Conservation (phyloP, 2,797 vertebrate species). For the Anabacerthia variegaticeps region DNA sequence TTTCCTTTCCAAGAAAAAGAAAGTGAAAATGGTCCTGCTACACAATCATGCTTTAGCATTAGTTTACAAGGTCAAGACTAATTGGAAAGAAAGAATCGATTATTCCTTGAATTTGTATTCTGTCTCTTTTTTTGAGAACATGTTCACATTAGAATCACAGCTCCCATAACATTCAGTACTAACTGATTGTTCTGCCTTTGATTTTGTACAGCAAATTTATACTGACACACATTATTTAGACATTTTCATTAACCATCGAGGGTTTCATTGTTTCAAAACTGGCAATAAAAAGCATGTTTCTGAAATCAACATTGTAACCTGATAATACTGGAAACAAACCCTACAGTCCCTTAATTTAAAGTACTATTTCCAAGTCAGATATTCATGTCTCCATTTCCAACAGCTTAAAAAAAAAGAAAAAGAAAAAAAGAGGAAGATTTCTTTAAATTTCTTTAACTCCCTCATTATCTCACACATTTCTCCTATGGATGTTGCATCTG, state of each 20-base stretch:
- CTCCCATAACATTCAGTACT: neutral
- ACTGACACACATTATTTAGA: neutral
- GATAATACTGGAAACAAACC: neutral
- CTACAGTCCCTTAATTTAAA: neutral
- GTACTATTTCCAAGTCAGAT: neutral
- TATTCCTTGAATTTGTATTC: neutral
- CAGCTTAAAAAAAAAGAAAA: neutral
- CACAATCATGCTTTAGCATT: neutral
- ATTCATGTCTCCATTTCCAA: neutral
- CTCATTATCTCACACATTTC: neutral
- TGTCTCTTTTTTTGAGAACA: neutral
- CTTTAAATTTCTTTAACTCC: neutral
- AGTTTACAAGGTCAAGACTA: neutral
- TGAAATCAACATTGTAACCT: conserved; percentile 13
- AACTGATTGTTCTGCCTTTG: conserved; percentile 1
- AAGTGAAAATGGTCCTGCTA: neutral
- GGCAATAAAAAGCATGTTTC: neutral
- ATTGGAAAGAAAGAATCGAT: neutral
- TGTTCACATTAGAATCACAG: neutral
- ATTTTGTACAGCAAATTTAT: conserved; percentile 40
- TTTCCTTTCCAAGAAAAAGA: neutral
- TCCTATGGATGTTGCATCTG: neutral
- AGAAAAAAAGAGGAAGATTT: neutral
- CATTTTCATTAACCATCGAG: conserved; percentile 23
- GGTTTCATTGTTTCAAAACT: conserved; percentile 45